Evolutionary conservation across 2,888 invertebrate species (phyloP).

Genomic region (Tetramorium bicarinatum): DNA sequence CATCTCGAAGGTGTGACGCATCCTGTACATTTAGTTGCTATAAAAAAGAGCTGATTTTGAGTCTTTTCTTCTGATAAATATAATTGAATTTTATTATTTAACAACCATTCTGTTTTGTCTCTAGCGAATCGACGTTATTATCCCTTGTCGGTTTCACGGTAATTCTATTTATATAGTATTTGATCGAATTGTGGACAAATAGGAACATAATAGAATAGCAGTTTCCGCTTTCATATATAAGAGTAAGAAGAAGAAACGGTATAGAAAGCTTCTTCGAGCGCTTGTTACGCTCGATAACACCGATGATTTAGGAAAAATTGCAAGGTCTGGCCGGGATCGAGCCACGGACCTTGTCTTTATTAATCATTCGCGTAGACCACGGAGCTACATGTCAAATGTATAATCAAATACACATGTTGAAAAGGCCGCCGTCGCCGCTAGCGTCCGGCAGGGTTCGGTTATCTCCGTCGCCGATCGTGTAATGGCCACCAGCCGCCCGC

Average conservation of each 20-base stretch:
- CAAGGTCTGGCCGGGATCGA: too few relatives aligned
- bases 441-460: too few relatives aligned
- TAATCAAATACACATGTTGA: too few relatives aligned
- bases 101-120: constrained; percentile 2
- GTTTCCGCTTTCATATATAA: constrained; percentile 9
- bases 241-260: not conserved
- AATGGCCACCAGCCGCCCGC: too few relatives aligned
- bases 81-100: not conserved
- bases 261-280: not conserved
- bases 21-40: not conserved
- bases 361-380: too few relatives aligned
- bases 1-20: not conserved
- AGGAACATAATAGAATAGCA: not conserved
- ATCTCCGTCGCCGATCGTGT: too few relatives aligned
- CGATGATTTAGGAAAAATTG: not conserved
- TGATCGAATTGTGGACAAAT: not conserved
- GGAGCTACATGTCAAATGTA: too few relatives aligned
- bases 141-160: not conserved
- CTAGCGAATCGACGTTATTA: not conserved
- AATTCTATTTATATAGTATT: constrained; percentile 19
- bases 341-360: too few relatives aligned
- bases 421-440: too few relatives aligned
- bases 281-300: constrained; percentile 1
- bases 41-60: not conserved
- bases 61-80: not conserved